Base-by-base conservation (phyloP, 2,797 vertebrate genomes). In the Crenichthys baileyi region DNA sequence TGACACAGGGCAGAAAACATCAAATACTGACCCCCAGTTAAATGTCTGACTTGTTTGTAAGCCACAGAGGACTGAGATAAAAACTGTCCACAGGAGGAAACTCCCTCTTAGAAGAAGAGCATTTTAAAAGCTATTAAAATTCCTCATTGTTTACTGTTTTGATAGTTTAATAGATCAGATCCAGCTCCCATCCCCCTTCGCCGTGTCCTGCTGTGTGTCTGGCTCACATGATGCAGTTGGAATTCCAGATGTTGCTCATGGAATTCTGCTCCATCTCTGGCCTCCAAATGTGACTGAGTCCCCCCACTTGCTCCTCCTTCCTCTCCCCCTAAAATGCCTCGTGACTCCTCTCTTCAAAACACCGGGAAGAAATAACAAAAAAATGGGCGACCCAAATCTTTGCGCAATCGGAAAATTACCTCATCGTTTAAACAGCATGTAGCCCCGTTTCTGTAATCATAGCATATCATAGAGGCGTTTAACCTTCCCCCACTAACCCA, bases 211-310 rank as follows among this genome's bases (percentile, higher is more conserved):
- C 87, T 88, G 89, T 78, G 86, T 75, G 82, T 85, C 84, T 90
- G 88, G 88, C 85, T 77, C 81, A 88, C 87, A 83, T 87, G 90
- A 95, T 91, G 88, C 93, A 93, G 92, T 94, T 79, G 87, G 90
- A 93, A 94, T 95, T 94, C 95, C 95, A 96, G 95, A 96, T 96
- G 95, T 95, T 95, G 91, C 74, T 94, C 88, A 91, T 93, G 93
- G 93, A 95, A 95, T 94, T 93, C 93, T 93, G 86, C 92, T 92
- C 85, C 88, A 92, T 93, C 89, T 91, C 86, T 94, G 93, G 92
- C 89, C 89, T 93, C 92, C 87, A 91, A 93, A 94, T 92, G 92
- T 90, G 91, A 92, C 84, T 91, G 86, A 84, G 3, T 87, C 86
- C 77, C 89, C 83, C 78, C 73, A 76, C 71, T 36, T 18, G 51